Percentiles rank a stretch among this genome's conserved stretches.
phyloP scores from a whole-genome alignment of 92 coral and sea anemone species.

The Actinernus sp. region DNA sequence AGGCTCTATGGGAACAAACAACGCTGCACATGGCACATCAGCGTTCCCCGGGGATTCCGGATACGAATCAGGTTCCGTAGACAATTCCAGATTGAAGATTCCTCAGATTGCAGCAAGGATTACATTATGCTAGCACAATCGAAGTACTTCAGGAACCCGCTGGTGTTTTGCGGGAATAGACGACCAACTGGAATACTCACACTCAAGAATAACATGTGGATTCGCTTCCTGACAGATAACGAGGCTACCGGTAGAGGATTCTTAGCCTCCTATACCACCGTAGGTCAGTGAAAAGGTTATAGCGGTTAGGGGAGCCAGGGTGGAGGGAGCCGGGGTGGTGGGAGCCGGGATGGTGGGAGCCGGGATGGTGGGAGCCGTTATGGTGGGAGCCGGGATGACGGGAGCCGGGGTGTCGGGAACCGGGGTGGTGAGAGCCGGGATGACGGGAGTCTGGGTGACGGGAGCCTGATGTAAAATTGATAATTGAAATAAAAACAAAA shows the following conservation, averaged over 20 bases:
- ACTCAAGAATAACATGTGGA: slow-evolving; percentile 81
- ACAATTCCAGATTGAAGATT: slow-evolving; percentile 81
- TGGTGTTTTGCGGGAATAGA: slow-evolving; percentile 75
- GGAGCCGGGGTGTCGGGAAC: too few species aligned
- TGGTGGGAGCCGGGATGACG: too few species aligned
- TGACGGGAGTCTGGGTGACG: too few species aligned
- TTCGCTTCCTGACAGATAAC: slow-evolving; percentile 81
- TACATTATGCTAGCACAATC: slow-evolving; percentile 81
- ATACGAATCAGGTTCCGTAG: slow-evolving; percentile 88
- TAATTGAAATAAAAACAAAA: too few species aligned
- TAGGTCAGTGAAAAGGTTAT: slow-evolving; percentile 80
- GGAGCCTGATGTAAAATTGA: too few species aligned
- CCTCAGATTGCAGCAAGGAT: slow-evolving; percentile 81
- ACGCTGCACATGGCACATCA: slow-evolving; percentile 88
- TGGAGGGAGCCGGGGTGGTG: too few species aligned
- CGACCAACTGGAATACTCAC: slow-evolving; percentile 74
- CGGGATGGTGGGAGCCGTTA: too few species aligned
- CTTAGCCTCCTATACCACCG: slow-evolving; percentile 72
- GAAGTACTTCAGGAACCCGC: slow-evolving; percentile 71
- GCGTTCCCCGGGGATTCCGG: slow-evolving; percentile 89
- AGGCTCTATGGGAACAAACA: slow-evolving; percentile 60
- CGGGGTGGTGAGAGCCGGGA: too few species aligned
- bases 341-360: too few species aligned
- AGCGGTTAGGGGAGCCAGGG: too few species aligned
- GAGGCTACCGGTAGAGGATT: slow-evolving; percentile 83